phyloP scores from a whole-genome alignment of 64 coral and sea anemone genomes.

The Anthopleura sola region DNA sequence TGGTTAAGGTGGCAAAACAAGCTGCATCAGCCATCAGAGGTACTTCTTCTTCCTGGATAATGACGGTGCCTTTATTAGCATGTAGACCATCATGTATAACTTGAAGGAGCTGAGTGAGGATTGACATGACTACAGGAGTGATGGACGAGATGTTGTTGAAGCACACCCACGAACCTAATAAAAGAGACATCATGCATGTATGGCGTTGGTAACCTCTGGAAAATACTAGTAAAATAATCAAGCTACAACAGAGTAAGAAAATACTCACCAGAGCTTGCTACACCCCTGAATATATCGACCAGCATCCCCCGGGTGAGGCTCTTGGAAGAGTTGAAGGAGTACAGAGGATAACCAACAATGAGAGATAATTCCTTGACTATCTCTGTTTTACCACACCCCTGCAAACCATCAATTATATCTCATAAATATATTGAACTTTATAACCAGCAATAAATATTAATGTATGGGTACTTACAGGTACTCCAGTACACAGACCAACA shows the following conservation, averaged over 20 bases:
- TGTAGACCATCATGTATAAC: conserved; percentile 43
- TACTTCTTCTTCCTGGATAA: conserved; percentile 79
- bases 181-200: background rate
- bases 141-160: conserved; percentile 73
- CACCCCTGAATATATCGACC: conserved; percentile 76
- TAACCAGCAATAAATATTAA: background rate
- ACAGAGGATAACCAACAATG: conserved; percentile 63
- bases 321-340: conserved; percentile 68
- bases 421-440: background rate
- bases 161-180: conserved; percentile 88
- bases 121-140: conserved; percentile 54
- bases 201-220: background rate
- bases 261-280: conserved; percentile 84
- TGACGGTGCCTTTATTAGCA: conserved; percentile 57
- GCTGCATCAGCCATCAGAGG: conserved; percentile 51
- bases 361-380: conserved; percentile 72
- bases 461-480: conserved; percentile 55
- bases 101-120: conserved; percentile 63
- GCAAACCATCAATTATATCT: background rate
- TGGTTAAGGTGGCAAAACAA: conserved; percentile 84
- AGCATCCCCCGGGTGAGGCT: conserved; percentile 47
- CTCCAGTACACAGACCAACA: conserved; percentile 86
- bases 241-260: background rate
- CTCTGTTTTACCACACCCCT: conserved; percentile 86
- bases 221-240: background rate